phyloP scores from a whole-genome alignment of 2,797 vertebrate genomes.

The Gallinago stenura region DNA sequence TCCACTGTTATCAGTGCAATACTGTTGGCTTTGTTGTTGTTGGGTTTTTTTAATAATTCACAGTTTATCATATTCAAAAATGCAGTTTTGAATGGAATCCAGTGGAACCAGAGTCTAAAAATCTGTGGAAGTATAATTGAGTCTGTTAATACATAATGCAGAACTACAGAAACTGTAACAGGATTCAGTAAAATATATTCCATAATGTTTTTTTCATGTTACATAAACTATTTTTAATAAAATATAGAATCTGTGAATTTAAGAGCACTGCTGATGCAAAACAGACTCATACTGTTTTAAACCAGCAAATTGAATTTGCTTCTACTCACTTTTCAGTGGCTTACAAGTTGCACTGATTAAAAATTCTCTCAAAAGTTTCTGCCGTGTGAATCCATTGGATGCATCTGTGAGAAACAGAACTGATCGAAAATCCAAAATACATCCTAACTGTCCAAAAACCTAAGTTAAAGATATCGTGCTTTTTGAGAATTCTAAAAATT shows the following conservation, averaged over 20 bases:
- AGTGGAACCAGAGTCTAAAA: background rate
- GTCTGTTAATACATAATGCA: background rate
- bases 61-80: background rate
- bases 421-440: background rate
- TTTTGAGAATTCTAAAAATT: background rate
- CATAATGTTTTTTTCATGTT: background rate
- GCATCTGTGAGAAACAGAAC: background rate
- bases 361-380: background rate
- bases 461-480: background rate
- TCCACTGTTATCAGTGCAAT: background rate
- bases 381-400: background rate
- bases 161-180: background rate
- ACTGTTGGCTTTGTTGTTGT: background rate
- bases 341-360: background rate
- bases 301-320: background rate
- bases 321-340: background rate
- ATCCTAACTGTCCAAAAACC: background rate
- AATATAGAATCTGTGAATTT: background rate
- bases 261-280: background rate
- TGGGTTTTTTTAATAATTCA: background rate
- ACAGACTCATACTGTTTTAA: background rate
- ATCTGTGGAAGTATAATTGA: background rate
- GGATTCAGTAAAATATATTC: background rate
- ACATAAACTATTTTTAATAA: background rate
- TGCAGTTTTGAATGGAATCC: background rate